These are phyloP conservation scores for Osedax fenrisi DNA, from an alignment of 2,888 invertebrate genomes.

Conservation along the genomic window DNA sequence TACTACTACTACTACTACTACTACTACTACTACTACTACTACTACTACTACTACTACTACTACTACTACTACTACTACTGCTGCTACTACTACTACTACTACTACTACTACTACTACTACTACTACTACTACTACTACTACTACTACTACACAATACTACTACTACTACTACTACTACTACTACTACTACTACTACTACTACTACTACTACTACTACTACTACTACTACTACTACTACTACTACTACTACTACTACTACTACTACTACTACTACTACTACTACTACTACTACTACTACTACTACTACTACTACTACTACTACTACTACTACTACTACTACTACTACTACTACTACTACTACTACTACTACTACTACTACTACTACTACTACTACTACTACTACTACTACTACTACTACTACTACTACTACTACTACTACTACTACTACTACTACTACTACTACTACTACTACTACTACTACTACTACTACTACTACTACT, in stretches of 20 bases:
- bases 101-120: slow-evolving; percentile 12
- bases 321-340: slow-evolving; percentile 13
- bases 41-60: slow-evolving; percentile 15
- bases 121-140: slow-evolving; percentile 9
- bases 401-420: slow-evolving; percentile 17
- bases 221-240: slow-evolving; percentile 23
- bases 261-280: slow-evolving; percentile 22
- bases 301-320: slow-evolving; percentile 10
- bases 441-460: slow-evolving; percentile 14
- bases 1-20: slow-evolving; percentile 17
- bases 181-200: slow-evolving; percentile 13
- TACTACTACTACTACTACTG: slow-evolving; percentile 18
- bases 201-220: slow-evolving; percentile 15
- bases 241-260: slow-evolving; percentile 22
- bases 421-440: slow-evolving; percentile 8
- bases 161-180: slow-evolving; percentile 20
- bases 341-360: slow-evolving; percentile 5
- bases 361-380: slow-evolving; percentile 13
- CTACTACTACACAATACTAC: slow-evolving; percentile 27
- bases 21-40: neutral
- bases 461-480: slow-evolving; percentile 8
- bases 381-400: slow-evolving; percentile 15
- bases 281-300: neutral
- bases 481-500: slow-evolving; percentile 5
- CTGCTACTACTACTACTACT: slow-evolving; percentile 9